Evolutionary conservation across 2,888 invertebrate species (phyloP).

Genomic region (Stenotaenia linearis): DNA sequence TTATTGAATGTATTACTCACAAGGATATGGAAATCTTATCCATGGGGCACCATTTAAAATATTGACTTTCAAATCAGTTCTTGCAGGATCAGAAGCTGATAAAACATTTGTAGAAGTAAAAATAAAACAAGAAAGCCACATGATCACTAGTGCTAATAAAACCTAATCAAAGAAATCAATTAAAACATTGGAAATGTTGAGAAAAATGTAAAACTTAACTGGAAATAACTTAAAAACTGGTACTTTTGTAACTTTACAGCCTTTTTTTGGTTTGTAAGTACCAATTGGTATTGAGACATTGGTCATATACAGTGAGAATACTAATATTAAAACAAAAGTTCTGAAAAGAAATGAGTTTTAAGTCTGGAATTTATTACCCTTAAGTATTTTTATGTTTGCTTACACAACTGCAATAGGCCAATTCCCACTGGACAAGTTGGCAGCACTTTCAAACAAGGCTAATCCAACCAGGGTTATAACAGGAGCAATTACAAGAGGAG

Average conservation of each 20-base stretch:
- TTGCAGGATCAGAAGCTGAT: conserved; percentile 60
- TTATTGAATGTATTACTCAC: no score
- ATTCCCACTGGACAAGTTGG: conserved; percentile 70
- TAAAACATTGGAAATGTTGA: background rate
- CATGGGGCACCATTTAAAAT: conserved; percentile 68
- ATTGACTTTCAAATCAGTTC: conserved; percentile 65
- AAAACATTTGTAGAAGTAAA: conserved; percentile 62
- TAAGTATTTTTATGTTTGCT: conserved; percentile 42
- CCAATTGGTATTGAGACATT: conserved; percentile 59
- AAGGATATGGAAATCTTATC: conserved; percentile 75
- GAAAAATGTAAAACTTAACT: conserved; percentile 51
- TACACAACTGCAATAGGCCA: conserved; percentile 79
- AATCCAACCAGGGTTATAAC: conserved; percentile 77
- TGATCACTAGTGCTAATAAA: conserved; percentile 64
- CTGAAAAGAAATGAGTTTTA: conserved; percentile 48
- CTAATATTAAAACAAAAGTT: conserved; percentile 66
- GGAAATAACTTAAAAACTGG: conserved; percentile 75
- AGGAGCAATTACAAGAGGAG: conserved; percentile 76
- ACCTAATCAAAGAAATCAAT: conserved; percentile 53
- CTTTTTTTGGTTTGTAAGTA: conserved; percentile 54
- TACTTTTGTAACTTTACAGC: conserved; percentile 58
- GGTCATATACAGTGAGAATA: conserved; percentile 72
- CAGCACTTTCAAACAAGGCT: conserved; percentile 74
- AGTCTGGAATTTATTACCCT: background rate
- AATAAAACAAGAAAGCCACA: conserved; percentile 69